Evolutionary conservation across 1,140 invertebrate genomes (phyloP), one percentile per base, ranked within the genome.

Genomic region (Drosophila erecta): DNA sequence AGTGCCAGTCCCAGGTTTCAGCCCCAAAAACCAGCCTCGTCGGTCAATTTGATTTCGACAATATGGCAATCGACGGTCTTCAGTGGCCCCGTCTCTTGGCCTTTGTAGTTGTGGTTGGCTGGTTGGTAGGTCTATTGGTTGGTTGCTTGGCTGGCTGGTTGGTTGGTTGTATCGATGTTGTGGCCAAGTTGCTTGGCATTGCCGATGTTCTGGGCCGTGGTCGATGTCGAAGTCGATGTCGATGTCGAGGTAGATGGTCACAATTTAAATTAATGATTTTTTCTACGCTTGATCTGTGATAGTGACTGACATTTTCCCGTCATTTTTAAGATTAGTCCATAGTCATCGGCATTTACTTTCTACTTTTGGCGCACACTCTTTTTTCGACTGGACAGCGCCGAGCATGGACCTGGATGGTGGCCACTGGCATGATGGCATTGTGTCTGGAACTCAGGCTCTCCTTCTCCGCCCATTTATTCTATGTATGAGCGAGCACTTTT

Each of bases 181-280:
- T 37, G 44, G 56, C 47, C 35, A 60, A 56, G 47, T 27, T 27
- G 65, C 56, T 51, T 30, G 59, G 43, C 44, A 47, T 27, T 27
- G 30, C 59, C 27, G 55, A 40, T 53, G 58, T 57, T 75, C 50
- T 55, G 81, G 83, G 70, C 66, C 83, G 40, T 47, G 59, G 50
- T 62, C 59, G 44, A 59, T 58, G 53, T 35, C 62, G 27, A 22
- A 17, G 17, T 17, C 67, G 53, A 67, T 59, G 70, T 38, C 70
- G 64, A 62, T 55, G 66, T 60, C 71, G 75, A 77, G 76, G 76
- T 87, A 78, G 80, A 87, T 90, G 81, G 79, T 79, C 81, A 84
- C 74, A 91, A 81, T 90, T 81, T 86, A 79, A 90, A 84, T 87
- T 91, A 91, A 91, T 91, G 85, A 83, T 77, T 91, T 91, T 91